Conservation (phyloP, 2,888 invertebrate genomes). For the Mesochorus sp. region DNA sequence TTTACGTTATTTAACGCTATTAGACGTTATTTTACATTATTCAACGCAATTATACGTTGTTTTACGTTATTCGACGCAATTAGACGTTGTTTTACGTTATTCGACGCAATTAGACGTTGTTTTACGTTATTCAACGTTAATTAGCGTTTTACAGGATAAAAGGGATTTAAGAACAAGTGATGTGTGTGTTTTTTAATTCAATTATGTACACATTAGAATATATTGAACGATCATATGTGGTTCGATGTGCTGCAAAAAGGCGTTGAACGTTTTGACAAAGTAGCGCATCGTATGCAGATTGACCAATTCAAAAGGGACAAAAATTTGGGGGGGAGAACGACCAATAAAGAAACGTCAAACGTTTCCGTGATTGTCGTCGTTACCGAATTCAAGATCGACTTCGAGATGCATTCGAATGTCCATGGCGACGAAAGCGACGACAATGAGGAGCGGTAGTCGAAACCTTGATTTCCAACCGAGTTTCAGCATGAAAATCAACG, state of each 20-base stretch:
- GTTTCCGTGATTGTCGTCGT: slow-evolving; percentile 60
- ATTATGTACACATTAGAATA: neutral
- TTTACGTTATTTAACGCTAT: too few species aligned
- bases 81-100: too few species aligned
- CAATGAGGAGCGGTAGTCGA: slow-evolving; percentile 86
- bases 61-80: too few species aligned
- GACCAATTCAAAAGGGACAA: too few species aligned
- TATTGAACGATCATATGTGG: neutral
- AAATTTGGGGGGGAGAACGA: neutral
- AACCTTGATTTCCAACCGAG: slow-evolving; percentile 89
- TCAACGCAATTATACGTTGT: too few species aligned
- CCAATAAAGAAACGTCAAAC: neutral
- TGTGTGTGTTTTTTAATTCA: neutral
- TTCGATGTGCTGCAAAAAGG: too few species aligned
- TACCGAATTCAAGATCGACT: slow-evolving; percentile 83
- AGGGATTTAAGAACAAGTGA: neutral
- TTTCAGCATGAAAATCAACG: slow-evolving; percentile 87
- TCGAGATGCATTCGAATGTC: slow-evolving; percentile 88
- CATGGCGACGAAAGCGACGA: slow-evolving; percentile 86
- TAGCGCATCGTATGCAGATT: too few species aligned
- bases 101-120: too few species aligned
- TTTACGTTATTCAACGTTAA: too few species aligned
- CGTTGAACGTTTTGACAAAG: neutral
- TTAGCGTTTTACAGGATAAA: neutral
- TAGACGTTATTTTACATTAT: too few species aligned